phyloP scores from a whole-genome alignment of 1,140 invertebrate species.

The Cryptotermes secundus region DNA sequence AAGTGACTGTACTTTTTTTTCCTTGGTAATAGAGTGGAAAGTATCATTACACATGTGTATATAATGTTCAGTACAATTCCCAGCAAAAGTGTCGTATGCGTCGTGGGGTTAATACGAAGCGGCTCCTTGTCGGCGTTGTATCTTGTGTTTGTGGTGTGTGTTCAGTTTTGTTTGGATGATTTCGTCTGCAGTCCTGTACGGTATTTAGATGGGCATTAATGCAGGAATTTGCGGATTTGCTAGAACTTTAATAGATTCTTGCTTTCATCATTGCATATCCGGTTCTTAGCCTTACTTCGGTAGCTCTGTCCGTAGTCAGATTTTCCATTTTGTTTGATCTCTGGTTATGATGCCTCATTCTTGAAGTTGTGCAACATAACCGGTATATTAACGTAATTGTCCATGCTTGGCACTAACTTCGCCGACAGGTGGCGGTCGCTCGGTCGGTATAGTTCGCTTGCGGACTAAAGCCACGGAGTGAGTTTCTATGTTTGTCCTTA shows the following conservation, averaged over 20 bases:
- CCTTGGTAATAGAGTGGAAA: not conserved
- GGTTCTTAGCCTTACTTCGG: not conserved
- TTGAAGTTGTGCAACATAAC: not conserved
- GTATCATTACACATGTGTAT: not conserved
- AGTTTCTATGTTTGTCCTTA: too few relatives aligned
- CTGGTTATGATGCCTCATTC: not conserved
- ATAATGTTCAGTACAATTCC: not conserved
- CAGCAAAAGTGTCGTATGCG: not conserved
- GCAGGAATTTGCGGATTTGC: not conserved
- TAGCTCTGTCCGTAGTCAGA: not conserved
- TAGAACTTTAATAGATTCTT: not conserved
- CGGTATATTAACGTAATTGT: too few relatives aligned
- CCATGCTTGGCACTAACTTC: too few relatives aligned
- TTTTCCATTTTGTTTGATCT: not conserved
- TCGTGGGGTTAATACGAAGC: not conserved
- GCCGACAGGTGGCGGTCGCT: too few relatives aligned
- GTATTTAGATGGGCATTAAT: not conserved
- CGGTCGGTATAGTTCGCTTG: too few relatives aligned
- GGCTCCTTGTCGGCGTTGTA: not conserved
- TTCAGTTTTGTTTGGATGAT: not conserved
- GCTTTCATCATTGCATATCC: not conserved
- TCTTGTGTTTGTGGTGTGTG: not conserved
- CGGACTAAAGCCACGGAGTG: too few relatives aligned
- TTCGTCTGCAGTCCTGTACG: not conserved
- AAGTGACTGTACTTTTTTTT: not conserved